Evolutionary conservation across 2,888 invertebrate species (phyloP).

Genomic region (Ceramica pisi): DNA sequence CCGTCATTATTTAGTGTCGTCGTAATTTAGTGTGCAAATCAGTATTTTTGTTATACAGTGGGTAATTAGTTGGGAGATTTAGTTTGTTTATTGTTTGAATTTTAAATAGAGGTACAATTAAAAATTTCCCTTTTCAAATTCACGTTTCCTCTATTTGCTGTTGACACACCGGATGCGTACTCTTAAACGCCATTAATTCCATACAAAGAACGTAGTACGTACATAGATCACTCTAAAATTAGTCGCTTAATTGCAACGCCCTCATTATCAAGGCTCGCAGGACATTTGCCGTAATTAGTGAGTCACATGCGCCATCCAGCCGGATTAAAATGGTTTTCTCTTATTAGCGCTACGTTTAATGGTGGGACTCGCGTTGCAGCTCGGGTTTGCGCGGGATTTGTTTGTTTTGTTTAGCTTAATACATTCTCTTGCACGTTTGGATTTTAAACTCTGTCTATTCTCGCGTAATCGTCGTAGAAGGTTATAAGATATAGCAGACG

Average conservation of each 20-base stretch:
- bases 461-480: not conserved
- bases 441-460: not conserved
- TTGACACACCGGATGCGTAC: conserved; percentile 29
- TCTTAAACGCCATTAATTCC: conserved; percentile 25
- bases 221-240: conserved; percentile 58
- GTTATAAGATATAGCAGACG: too few species aligned
- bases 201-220: not conserved
- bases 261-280: conserved; percentile 63
- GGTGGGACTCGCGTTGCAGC: not conserved
- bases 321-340: conserved; percentile 55
- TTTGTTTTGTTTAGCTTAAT: not conserved
- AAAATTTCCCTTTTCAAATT: conserved; percentile 10
- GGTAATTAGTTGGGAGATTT: too few species aligned
- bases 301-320: conserved; percentile 37
- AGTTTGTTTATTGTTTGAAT: too few species aligned
- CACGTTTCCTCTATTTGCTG: conserved; percentile 9
- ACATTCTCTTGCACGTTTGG: not conserved
- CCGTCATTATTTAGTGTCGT: too few species aligned
- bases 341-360: conserved; percentile 41
- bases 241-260: conserved; percentile 53
- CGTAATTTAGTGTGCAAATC: too few species aligned
- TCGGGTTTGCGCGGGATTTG: not conserved
- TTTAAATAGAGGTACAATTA: too few species aligned
- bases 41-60: too few species aligned
- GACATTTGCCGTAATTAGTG: conserved; percentile 60